phyloP scores from a whole-genome alignment of 53 echinoderm and acorn worm genomes.

The Luidia sarsii region DNA sequence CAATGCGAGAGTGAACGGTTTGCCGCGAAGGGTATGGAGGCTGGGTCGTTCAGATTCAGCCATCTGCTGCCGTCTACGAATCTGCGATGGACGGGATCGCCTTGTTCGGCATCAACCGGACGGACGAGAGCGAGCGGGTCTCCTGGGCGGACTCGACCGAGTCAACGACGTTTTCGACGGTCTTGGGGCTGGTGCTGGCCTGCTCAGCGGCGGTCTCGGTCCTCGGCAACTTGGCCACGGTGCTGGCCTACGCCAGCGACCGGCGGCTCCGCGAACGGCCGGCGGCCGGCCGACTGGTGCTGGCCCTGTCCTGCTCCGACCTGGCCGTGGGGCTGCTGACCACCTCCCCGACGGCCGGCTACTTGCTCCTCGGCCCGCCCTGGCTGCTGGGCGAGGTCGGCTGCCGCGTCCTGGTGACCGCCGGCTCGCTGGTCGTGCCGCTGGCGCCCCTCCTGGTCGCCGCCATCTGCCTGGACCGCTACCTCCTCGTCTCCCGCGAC shows the following conservation, averaged over 20 bases:
- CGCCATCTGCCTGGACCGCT: constrained; percentile 52
- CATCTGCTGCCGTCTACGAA: too few relatives aligned
- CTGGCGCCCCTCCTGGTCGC: constrained; percentile 21
- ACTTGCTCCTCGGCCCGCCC: neutral
- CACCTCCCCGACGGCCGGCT: neutral
- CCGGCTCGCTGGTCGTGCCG: neutral
- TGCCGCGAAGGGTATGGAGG: too few relatives aligned
- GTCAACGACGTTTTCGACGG: neutral
- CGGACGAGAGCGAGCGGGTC: too few relatives aligned
- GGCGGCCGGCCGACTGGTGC: neutral
- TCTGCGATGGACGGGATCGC: too few relatives aligned
- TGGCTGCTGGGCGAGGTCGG: constrained; percentile 42
- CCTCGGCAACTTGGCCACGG: constrained; percentile 13
- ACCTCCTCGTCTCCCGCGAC: constrained; percentile 36
- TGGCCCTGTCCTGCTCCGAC: constrained; percentile 16
- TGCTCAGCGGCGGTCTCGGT: neutral
- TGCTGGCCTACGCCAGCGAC: constrained; percentile 1
- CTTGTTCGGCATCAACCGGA: too few relatives aligned
- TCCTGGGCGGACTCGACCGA: too few relatives aligned
- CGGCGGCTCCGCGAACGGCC: constrained; percentile 3
- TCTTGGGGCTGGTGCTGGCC: neutral
- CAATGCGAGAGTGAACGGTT: too few relatives aligned
- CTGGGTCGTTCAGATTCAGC: too few relatives aligned
- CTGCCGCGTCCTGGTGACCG: constrained; percentile 22
- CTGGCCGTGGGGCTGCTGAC: constrained; percentile 14